Conservation (phyloP, 2,797 vertebrate species). For the Rachycentron canadum region DNA sequence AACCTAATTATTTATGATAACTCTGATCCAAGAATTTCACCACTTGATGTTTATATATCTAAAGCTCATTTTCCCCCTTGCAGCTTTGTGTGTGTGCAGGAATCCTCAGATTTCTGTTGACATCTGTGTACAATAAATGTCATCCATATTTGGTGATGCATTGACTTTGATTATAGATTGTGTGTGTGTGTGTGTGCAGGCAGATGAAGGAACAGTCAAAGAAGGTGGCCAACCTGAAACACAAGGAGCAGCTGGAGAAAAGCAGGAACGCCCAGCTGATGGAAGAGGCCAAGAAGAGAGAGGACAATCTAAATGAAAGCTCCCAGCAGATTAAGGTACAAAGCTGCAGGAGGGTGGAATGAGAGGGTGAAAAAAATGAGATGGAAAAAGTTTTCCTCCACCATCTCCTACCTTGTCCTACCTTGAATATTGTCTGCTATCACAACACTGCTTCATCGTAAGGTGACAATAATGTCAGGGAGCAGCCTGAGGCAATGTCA, state of each 20-base stretch:
- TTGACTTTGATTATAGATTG: not conserved
- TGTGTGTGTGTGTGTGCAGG: slow-evolving; percentile 74
- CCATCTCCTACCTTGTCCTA: slow-evolving; percentile 48
- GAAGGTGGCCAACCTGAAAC: slow-evolving; percentile 95
- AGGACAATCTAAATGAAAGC: slow-evolving; percentile 93
- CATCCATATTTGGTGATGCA: not conserved
- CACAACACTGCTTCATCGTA: slow-evolving; percentile 71
- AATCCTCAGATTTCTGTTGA: not conserved
- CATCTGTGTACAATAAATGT: not conserved
- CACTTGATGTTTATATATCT: not conserved
- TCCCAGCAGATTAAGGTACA: slow-evolving; percentile 92
- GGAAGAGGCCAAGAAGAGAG: slow-evolving; percentile 92
- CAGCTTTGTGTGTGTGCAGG: not conserved
- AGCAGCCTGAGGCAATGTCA: slow-evolving; percentile 82
- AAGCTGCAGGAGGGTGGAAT: not conserved
- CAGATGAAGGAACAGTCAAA: slow-evolving; percentile 97
- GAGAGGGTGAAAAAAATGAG: not conserved
- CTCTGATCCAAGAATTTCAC: not conserved
- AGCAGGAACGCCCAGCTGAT: slow-evolving; percentile 93
- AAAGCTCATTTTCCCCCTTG: not conserved
- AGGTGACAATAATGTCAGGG: slow-evolving; percentile 74
- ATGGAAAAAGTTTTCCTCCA: slow-evolving; percentile 66
- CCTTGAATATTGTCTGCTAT: slow-evolving; percentile 68
- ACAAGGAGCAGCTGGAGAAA: slow-evolving; percentile 95
- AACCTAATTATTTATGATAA: not conserved